Base-by-base conservation (phyloP, 2,888 invertebrate genomes). In the Beris chalybata region DNA sequence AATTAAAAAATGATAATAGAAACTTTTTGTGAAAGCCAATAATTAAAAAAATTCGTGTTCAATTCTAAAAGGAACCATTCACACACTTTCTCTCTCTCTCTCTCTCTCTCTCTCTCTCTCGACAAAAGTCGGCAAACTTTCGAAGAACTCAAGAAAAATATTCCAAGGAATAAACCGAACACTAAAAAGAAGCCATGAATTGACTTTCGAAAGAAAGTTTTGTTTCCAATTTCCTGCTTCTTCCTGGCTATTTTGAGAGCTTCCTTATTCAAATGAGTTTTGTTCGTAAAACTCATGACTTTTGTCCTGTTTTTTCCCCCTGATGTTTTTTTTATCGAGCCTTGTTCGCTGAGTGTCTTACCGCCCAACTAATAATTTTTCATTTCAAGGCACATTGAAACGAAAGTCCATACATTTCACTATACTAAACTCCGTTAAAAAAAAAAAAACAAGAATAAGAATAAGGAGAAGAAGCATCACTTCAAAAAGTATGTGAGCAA, bases 241-340 rank as follows among this genome's bases (percentile, higher is more conserved):
- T 44, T 59, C 5, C 13, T 59, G 59, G 48, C 11, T 32, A 61
- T 52, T 61, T 64, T 52, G 7, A 64, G 54, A 64, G 44, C 43
- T 54, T 63, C 54, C 53, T 32, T 54, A 64, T 64, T 64, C 64
- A 64, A 64, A 64, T 38, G 64, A 54, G 54, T 54, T 53, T 44
- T 44, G n/a, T 54, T 54, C 38, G 44, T 5, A 30, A 52, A 53
- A 53, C 12, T 52, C 13, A 4, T 15, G 32, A 4, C 45, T 45
- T 58, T 58, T 7, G 7, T n/a, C 32, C 9, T 58, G 5, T 47
- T 13, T 29, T 11, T 45, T 58, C 43, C 5, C 7, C n/a, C 13
- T 11, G 43, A 22, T 22, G 32, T 30, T 29, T 12, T 53, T 45
- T 29, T 45, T 47, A 44, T 43, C 22, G 22, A 47, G n/a, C 13